Conservation (phyloP, 2,888 invertebrate genomes). For the Psylliodes chrysocephalus region DNA sequence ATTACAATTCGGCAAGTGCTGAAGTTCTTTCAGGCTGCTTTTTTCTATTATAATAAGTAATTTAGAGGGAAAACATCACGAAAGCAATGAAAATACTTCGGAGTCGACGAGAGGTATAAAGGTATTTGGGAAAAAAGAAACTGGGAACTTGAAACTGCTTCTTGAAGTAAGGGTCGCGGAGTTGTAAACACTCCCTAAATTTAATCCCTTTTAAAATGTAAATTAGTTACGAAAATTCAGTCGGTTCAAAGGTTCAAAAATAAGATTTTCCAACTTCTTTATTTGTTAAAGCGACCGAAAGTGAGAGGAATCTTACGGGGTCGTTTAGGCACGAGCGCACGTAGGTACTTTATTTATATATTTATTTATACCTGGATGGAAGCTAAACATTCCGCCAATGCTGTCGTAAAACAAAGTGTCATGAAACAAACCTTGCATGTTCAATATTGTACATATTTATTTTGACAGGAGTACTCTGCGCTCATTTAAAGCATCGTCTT, state of each 20-base stretch:
- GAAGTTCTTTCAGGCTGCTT: constrained; percentile 1
- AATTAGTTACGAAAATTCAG: constrained; percentile 32
- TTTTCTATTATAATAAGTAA: constrained; percentile 18
- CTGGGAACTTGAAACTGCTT: too few species aligned
- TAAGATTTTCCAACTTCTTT: constrained; percentile 19
- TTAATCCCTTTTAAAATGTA: constrained; percentile 33
- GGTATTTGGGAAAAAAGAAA: constrained; percentile 15
- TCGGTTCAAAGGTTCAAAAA: constrained; percentile 26
- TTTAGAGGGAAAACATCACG: constrained; percentile 11
- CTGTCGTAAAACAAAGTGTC: too few species aligned
- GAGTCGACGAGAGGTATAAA: constrained; percentile 19
- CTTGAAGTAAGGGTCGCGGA: constrained; percentile 7
- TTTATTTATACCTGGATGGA: too few species aligned
- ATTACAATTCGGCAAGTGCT: background rate
- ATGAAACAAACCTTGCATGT: too few species aligned
- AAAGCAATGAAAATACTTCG: constrained; percentile 23
- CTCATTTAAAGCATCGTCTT: too few species aligned
- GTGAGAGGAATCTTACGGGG: background rate
- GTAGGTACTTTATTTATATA: too few species aligned
- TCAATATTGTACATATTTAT: too few species aligned
- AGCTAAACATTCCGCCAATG: too few species aligned
- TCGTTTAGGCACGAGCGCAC: background rate
- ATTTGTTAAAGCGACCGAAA: constrained; percentile 23
- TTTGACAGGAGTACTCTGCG: too few species aligned
- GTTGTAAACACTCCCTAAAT: constrained; percentile 32